A percentile compares a stretch with the other conserved stretches of the same genome.
Conservation (phyloP, 2,797 vertebrate species). For the Falco peregrinus region DNA sequence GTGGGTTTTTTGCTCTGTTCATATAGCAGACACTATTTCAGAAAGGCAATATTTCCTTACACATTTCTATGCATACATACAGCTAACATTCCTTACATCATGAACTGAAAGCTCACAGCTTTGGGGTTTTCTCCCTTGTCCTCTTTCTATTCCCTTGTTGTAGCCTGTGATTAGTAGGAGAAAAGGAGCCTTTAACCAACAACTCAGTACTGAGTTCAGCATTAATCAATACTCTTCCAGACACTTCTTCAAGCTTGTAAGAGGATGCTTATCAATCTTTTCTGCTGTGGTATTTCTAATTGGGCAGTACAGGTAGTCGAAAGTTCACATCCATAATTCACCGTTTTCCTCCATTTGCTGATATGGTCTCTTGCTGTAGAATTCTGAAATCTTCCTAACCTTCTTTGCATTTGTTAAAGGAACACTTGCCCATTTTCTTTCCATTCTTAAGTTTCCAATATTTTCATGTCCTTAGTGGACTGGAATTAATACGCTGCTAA, state of each 20-base stretch:
- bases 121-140: neutral
- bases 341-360: neutral
- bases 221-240: neutral
- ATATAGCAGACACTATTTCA: neutral
- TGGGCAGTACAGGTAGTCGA: neutral
- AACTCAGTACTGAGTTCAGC: neutral
- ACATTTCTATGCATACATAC: neutral
- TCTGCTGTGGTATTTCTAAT: neutral
- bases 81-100: neutral
- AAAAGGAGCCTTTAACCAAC: neutral
- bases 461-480: neutral
- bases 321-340: slow-evolving; percentile 28
- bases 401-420: neutral
- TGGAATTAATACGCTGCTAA: neutral
- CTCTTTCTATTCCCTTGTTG: neutral
- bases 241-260: neutral
- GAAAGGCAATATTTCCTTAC: neutral
- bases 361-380: neutral
- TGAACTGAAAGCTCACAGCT: neutral
- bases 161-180: neutral
- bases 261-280: slow-evolving; percentile 11
- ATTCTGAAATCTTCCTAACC: neutral
- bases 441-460: neutral
- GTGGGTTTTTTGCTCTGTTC: neutral
- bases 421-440: neutral